phyloP scores from a whole-genome alignment of 2,888 invertebrate genomes.

The Agrochola litura region DNA sequence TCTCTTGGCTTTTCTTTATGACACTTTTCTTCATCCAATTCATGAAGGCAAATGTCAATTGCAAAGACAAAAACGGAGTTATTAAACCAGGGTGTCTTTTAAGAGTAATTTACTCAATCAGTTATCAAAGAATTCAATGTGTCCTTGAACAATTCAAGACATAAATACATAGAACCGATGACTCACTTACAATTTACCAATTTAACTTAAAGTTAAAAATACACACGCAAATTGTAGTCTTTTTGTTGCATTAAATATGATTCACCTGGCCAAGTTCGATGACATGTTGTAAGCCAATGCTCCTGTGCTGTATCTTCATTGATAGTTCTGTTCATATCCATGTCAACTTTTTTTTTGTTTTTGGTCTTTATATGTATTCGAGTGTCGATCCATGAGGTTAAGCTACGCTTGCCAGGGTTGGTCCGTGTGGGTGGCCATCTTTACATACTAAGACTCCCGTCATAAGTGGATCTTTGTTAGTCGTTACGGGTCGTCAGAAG shows the following conservation, averaged over 20 bases:
- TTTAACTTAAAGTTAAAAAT: conserved; percentile 13
- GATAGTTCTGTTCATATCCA: background rate
- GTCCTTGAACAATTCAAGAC: background rate
- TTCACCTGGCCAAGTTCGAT: conserved; percentile 33
- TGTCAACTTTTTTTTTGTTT: background rate
- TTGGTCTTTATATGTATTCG: background rate
- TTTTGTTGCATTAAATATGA: conserved; percentile 9
- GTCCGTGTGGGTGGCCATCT: too few species aligned
- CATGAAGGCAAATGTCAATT: background rate
- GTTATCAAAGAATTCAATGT: conserved; percentile 5
- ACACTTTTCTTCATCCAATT: too few species aligned
- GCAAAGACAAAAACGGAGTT: too few species aligned
- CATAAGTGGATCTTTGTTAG: too few species aligned
- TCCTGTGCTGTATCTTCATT: background rate
- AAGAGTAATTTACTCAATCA: background rate
- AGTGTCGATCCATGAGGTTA: too few species aligned
- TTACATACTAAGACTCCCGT: too few species aligned
- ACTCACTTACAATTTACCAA: conserved; percentile 27
- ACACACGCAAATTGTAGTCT: background rate
- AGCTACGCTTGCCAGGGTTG: too few species aligned
- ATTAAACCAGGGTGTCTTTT: background rate
- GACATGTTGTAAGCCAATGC: background rate
- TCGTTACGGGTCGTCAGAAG: too few species aligned
- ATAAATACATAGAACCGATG: conserved; percentile 9
- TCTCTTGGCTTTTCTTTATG: too few species aligned